Percentiles rank a stretch among this genome's conserved stretches.
phyloP scores from a whole-genome alignment of 2,113 vertebrate genomes.

The Sakesphorus luctuosus region DNA sequence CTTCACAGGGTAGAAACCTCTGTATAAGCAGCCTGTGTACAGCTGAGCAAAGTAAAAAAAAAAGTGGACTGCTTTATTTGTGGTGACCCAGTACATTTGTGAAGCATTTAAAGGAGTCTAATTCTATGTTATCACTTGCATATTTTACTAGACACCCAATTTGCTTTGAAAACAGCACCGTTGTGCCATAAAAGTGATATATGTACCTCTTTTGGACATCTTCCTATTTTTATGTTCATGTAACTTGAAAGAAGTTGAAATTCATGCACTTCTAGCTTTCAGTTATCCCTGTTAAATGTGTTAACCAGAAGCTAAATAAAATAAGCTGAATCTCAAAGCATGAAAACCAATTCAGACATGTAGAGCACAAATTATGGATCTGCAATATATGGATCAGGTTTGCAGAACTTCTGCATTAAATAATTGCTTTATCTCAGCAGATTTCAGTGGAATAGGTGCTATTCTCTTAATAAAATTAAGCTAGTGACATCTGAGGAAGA shows the following conservation, averaged over 20 bases:
- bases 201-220: conserved; percentile 16
- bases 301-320: conserved; percentile 56
- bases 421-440: conserved; percentile 54
- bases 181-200: conserved; percentile 40
- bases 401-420: conserved; percentile 25
- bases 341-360: conserved; percentile 30
- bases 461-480: conserved; percentile 49
- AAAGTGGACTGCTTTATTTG: not conserved
- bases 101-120: conserved; percentile 20
- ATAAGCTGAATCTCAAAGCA: not conserved
- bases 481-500: conserved; percentile 42
- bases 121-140: not conserved
- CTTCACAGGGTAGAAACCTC: not conserved
- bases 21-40: not conserved
- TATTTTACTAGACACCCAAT: conserved; percentile 7
- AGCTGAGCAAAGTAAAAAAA: not conserved
- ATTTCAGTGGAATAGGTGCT: conserved; percentile 17
- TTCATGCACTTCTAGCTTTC: conserved; percentile 8
- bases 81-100: not conserved
- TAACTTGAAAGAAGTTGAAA: conserved; percentile 49
- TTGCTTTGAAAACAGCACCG: not conserved
- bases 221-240: conserved; percentile 39
- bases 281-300: conserved; percentile 23
- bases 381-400: not conserved
- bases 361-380: not conserved